Conservation (phyloP, 2,888 invertebrate species). For the Isotomurus palustris region DNA sequence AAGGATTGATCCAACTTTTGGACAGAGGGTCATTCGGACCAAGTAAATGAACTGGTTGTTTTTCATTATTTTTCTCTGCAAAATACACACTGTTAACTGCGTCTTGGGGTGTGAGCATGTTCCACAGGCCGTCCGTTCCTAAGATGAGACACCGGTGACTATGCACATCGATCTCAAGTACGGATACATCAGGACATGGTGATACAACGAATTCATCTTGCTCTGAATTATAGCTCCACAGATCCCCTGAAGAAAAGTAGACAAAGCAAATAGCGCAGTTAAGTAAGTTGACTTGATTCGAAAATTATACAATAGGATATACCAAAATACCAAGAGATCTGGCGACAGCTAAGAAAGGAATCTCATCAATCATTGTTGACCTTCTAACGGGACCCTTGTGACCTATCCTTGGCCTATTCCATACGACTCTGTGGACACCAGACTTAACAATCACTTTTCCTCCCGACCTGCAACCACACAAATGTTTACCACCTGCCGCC, state of each 20-base stretch:
- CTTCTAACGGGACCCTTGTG: constrained; percentile 82
- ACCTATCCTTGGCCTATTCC: constrained; percentile 85
- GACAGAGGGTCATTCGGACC: neutral
- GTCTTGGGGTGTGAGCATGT: constrained; percentile 79
- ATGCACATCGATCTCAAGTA: constrained; percentile 72
- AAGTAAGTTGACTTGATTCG: neutral
- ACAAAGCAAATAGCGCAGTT: neutral
- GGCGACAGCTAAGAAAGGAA: constrained; percentile 93
- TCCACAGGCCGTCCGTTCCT: constrained; percentile 96
- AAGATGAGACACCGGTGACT: constrained; percentile 78
- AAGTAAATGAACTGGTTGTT: constrained; percentile 35
- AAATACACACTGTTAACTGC: constrained; percentile 79
- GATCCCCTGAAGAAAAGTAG: constrained; percentile 61
- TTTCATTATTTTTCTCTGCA: constrained; percentile 73
- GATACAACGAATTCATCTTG: constrained; percentile 93
- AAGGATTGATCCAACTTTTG: constrained; percentile 77
- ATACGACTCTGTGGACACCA: constrained; percentile 93
- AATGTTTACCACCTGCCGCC: neutral
- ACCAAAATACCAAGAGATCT: constrained; percentile 68
- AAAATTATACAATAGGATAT: constrained; percentile 7
- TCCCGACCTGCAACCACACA: constrained; percentile 36
- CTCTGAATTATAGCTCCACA: constrained; percentile 94
- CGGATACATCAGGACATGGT: constrained; percentile 91
- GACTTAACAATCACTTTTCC: constrained; percentile 60
- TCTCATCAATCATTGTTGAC: constrained; percentile 85